phyloP scores from a whole-genome alignment of 2,113 vertebrate genomes.

The Chamaea fasciata region DNA sequence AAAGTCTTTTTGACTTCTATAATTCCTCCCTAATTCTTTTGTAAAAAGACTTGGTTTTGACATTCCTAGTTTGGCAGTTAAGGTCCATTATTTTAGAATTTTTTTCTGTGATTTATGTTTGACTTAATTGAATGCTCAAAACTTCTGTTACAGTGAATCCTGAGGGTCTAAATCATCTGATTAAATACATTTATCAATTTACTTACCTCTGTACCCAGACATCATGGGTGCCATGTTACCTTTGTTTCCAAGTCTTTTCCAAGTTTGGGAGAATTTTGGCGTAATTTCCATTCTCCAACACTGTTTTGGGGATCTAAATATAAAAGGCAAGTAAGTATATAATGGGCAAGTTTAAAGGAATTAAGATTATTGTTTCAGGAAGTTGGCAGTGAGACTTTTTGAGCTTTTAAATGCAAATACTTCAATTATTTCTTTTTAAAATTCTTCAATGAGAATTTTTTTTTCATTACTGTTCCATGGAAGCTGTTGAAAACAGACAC shows the following conservation, averaged over 20 bases:
- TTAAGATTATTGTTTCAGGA: background rate
- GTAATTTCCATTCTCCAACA: background rate
- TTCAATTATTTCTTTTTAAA: background rate
- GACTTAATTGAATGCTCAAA: background rate
- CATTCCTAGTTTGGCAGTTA: background rate
- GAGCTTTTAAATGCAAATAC: background rate
- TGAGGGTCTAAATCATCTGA: background rate
- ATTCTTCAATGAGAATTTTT: background rate
- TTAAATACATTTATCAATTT: background rate
- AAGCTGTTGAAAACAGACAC: slow-evolving; percentile 80
- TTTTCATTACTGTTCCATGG: background rate
- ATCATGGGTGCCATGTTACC: background rate
- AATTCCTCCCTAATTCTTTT: background rate
- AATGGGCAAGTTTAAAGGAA: background rate
- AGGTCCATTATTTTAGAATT: background rate
- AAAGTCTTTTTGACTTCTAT: background rate
- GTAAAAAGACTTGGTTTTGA: background rate
- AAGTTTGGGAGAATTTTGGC: background rate
- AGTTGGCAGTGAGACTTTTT: background rate
- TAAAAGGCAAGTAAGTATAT: background rate
- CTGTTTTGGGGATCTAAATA: background rate
- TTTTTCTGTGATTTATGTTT: background rate
- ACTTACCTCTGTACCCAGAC: background rate
- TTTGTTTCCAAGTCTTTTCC: background rate
- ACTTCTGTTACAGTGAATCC: background rate